Base-by-base conservation (phyloP, 2,797 vertebrate genomes). In the Bradypodion pumilum region DNA sequence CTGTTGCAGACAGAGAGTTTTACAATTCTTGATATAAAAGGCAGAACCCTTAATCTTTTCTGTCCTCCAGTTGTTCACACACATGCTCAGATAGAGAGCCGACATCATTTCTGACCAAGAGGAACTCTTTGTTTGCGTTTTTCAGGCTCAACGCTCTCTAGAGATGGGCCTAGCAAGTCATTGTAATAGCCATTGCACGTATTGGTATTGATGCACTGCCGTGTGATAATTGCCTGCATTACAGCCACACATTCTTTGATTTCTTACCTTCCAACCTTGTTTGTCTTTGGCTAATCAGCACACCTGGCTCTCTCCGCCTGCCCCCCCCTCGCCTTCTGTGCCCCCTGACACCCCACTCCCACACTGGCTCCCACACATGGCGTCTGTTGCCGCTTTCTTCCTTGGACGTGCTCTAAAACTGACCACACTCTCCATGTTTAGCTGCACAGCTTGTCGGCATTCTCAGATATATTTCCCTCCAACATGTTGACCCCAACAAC, bases 401-500 rank as follows among this genome's bases (percentile, higher is more conserved):
- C 29, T n/a, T 23, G 40, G 35, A 40, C 76, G 16, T 69, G 78
- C 73, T 81, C 16, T 85, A 3, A 3, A 6, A 49, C 78, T 27
- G 5, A 40, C 81, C 84, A 77, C 37, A 63, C 59, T 76, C 84
- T 46, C 77, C 85, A 70, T 66, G 66, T n/a, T n/a, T 37, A 32
- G 27, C 25, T 15, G 56, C 84, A 74, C 82, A 83, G 84, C 85
- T 85, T 84, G 87, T 77, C 89, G 74, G 78, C 85, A 60, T 81
- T 81, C 89, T 87, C 78, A 29, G 68, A 4, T 70, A 52, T 86
- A 52, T 56, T 21, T 21, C 21, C 13, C 21, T 52, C 52, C 19
- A 16, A 56, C 72, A 7, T 56, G 85, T 66, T 89, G 88, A 86
- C 88, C 86, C 76, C 73, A 0, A 49, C 84, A 83, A 86, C 81